phyloP scores from a whole-genome alignment of 1,140 invertebrate species.

The Ptiloglossa arizonensis region DNA sequence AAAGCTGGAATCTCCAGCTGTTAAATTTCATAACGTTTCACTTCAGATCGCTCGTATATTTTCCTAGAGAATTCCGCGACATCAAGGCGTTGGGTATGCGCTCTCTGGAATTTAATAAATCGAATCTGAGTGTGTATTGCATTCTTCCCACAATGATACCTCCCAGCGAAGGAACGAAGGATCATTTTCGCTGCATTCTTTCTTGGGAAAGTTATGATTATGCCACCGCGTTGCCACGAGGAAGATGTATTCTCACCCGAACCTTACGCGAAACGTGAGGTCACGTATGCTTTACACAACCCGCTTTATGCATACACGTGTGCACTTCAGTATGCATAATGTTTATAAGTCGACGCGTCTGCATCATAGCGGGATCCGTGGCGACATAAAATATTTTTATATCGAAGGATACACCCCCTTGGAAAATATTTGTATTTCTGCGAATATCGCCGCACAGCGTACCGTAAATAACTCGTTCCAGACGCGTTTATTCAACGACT shows the following conservation, averaged over 20 bases:
- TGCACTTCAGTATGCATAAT: constrained; percentile 32
- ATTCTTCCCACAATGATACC: background rate
- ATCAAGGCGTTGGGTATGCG: background rate
- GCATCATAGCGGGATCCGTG: constrained; percentile 3
- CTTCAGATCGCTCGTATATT: background rate
- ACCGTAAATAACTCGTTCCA: constrained; percentile 38
- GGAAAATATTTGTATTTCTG: constrained; percentile 47
- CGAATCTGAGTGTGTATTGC: constrained; percentile 17
- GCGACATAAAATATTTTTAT: constrained; percentile 51
- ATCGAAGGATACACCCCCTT: background rate
- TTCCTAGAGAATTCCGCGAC: background rate
- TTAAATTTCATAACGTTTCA: background rate
- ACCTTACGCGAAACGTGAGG: constrained; percentile 15
- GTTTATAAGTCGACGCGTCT: constrained; percentile 42
- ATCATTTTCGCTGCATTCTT: background rate
- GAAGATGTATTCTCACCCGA: constrained; percentile 33
- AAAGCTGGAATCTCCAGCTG: background rate
- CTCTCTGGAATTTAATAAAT: constrained; percentile 10
- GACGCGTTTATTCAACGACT: constrained; percentile 9
- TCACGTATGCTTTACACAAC: constrained; percentile 37
- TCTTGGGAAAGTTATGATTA: constrained; percentile 18
- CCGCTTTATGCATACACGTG: background rate
- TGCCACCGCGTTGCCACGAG: background rate
- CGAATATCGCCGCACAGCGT: constrained; percentile 6
- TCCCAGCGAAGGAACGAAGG: no score